Percentiles rank a stretch among this genome's conserved stretches.
phyloP scores from a whole-genome alignment of 1,140 invertebrate species.

The Scaptomyza graminum region DNA sequence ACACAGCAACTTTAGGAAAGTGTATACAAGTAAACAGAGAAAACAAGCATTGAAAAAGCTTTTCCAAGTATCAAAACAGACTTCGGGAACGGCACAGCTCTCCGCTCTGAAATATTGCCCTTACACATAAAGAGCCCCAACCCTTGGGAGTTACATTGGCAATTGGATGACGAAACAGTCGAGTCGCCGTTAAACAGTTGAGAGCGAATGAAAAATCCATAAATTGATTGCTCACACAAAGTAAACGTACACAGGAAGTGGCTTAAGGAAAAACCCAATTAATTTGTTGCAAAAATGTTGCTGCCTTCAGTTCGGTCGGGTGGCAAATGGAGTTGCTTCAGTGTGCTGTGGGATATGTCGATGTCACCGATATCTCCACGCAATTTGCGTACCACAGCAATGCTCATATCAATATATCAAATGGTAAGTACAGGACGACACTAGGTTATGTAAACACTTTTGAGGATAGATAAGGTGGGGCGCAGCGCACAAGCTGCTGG shows the following conservation, averaged over 20 bases:
- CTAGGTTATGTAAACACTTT: constrained; percentile 25
- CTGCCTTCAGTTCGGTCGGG: constrained; percentile 46
- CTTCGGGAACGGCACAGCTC: constrained; percentile 40
- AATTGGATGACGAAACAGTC: constrained; percentile 73
- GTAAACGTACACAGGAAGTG: constrained; percentile 11
- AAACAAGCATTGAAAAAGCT: constrained; percentile 21
- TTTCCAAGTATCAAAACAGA: constrained; percentile 58
- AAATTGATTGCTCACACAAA: constrained; percentile 61
- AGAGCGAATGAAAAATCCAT: constrained; percentile 64
- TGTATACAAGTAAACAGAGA: not conserved
- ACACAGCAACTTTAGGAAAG: not conserved
- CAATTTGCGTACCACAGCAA: constrained; percentile 73
- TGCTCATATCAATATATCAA: constrained; percentile 80
- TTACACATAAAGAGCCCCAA: constrained; percentile 19
- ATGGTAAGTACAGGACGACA: constrained; percentile 61
- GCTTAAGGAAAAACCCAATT: constrained; percentile 1
- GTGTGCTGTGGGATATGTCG: constrained; percentile 59
- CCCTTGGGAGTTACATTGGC: constrained; percentile 42
- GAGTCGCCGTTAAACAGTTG: constrained; percentile 35
- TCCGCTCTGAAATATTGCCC: not conserved
- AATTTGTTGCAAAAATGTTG: constrained; percentile 33
- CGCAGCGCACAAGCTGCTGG: constrained; percentile 55
- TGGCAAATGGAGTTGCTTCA: constrained; percentile 56
- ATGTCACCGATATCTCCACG: constrained; percentile 75
- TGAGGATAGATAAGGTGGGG: constrained; percentile 46